phyloP scores from a whole-genome alignment of 2,797 vertebrate genomes.

The Darevskia nairensis region DNA sequence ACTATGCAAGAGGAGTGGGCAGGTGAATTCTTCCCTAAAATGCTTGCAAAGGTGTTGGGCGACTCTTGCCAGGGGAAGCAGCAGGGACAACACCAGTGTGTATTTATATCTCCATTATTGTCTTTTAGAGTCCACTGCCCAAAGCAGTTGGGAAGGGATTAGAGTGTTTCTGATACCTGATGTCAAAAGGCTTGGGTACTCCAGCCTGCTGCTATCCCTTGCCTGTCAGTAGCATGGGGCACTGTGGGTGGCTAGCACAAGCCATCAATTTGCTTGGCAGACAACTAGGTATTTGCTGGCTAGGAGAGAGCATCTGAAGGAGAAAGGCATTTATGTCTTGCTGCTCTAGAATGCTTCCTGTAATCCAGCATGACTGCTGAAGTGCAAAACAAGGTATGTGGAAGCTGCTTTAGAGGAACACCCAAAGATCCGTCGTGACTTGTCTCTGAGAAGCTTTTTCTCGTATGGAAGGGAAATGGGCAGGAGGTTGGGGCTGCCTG shows the following conservation, averaged over 20 bases:
- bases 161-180: neutral
- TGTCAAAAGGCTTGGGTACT: too few relatives aligned
- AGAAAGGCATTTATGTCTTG: neutral
- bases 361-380: neutral
- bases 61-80: conserved; percentile 17
- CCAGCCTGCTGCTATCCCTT: neutral
- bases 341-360: neutral
- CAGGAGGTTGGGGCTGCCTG: neutral
- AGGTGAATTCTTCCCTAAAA: neutral
- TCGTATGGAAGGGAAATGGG: neutral
- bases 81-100: conserved; percentile 4
- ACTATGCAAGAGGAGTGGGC: neutral
- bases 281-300: neutral
- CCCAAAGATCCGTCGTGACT: neutral
- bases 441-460: neutral
- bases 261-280: neutral
- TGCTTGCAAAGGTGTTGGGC: neutral
- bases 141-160: neutral
- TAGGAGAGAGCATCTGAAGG: neutral
- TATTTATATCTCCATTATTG: neutral
- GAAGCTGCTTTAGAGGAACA: neutral
- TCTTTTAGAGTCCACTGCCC: neutral
- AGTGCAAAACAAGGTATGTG: neutral
- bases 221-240: neutral
- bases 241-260: too few relatives aligned